These are phyloP conservation scores for Helicoverpa armigera DNA, from an alignment of 1,140 invertebrate genomes.

Conservation along the genomic window DNA sequence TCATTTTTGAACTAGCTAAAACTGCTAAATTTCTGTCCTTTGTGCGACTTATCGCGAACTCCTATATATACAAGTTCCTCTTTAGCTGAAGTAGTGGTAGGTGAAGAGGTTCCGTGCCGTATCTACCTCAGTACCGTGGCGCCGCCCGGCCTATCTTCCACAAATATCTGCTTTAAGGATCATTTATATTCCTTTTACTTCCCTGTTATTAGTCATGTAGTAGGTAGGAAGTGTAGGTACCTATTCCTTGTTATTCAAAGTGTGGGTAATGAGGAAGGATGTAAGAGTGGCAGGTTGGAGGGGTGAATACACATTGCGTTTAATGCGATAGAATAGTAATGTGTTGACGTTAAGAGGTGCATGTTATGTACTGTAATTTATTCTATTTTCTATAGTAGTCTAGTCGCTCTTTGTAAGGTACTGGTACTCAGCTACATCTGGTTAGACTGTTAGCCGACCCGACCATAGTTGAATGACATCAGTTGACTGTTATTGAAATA, in stretches of 20 bases:
- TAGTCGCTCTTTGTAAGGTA: too few relatives aligned
- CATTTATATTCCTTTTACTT: constrained; percentile 54
- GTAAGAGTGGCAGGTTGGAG: not conserved
- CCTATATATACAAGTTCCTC: not conserved
- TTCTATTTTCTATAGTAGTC: not conserved
- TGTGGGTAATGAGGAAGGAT: constrained; percentile 13
- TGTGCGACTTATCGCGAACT: constrained; percentile 8
- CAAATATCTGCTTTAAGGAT: constrained; percentile 52
- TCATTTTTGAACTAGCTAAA: not conserved
- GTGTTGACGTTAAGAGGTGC: constrained; percentile 1
- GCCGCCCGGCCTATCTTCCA: constrained; percentile 37
- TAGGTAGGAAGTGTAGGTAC: not conserved
- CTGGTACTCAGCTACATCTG: too few relatives aligned
- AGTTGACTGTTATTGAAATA: too few relatives aligned
- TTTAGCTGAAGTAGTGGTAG: constrained; percentile 2
- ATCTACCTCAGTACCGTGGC: constrained; percentile 42
- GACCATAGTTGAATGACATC: not conserved
- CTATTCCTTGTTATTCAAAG: constrained; percentile 24
- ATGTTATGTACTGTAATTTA: not conserved
- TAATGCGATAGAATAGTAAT: constrained; percentile 13
- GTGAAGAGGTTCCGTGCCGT: constrained; percentile 44
- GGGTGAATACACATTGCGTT: constrained; percentile 14
- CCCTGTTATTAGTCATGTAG: constrained; percentile 37
- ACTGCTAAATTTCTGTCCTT: not conserved
- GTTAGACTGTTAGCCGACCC: too few relatives aligned